Evolutionary conservation across 2,797 vertebrate species (phyloP), one percentile per base, ranked within the genome.

Genomic region (Urophycis tenuis): DNA sequence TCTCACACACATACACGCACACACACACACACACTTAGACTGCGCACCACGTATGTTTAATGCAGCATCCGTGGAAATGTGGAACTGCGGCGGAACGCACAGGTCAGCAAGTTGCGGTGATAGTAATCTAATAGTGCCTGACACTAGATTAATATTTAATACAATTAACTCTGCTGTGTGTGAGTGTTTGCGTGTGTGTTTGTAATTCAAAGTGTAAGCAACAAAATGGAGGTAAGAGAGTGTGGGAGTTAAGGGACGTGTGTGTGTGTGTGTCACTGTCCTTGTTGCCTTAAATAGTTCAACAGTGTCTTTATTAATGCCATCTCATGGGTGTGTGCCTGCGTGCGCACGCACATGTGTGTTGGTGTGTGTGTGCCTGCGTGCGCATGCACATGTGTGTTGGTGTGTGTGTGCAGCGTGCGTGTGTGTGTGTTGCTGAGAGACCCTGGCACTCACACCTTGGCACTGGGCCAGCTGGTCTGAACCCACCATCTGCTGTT

Each of bases 41-140:
- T 45, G 25, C 36, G 49, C n/a, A 53, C n/a, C 67, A 25, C 29
- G 39, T 32, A 34, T 39, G 71, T 33, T 72, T 73, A 67, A 76
- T 22, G 53, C 53, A 64, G n/a, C 53, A 25, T 8, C 53, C 22
- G 53, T 22, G 22, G 49, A 5, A 60, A n/a, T 22, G 49, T 2
- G 60, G 74, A 78, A 79, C 74, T 72, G 39, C 76, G 67, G 80
- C 77, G 75, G 49, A 86, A 87, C 80, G 83, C 81, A 81, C 85
- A 86, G 89, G 87, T 90, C 91, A 92, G 88, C 86, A 89, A 85
- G 70, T 86, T 84, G 78, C 77, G 77, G 35, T 77, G 77, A 77
- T 82, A 80, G 75, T 88, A 83, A 86, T 83, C 41, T 49, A 76
- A 81, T 78, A 81, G 82, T 74, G 78, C 85, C 77, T 80, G 75